Evolutionary conservation across 2,888 invertebrate species (phyloP), one percentile per base, ranked within the genome.

Genomic region (Nephrocerus scutellatus): DNA sequence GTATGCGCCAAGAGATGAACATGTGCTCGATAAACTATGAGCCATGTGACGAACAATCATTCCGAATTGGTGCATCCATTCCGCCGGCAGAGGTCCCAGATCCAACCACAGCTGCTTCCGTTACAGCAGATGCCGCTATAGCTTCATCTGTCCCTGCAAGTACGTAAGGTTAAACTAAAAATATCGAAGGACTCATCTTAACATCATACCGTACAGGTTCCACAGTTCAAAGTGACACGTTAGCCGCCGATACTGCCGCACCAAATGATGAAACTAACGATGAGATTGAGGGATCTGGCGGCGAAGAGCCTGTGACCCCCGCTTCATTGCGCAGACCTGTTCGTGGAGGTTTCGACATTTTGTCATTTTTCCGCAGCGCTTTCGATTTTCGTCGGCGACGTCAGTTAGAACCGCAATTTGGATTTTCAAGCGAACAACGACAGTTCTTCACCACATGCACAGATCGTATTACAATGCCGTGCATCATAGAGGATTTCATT

Each of bases 401-500:
- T 2, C 49, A 54, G 10, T 42, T 51, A 14, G 6, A 36, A 33
- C 1, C 46, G 45, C 1, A 14, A 24, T 16, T 14, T 2, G 29
- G 30, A 31, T 33, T 30, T 14, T 8, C 42, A 5, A 47, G n/a
- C n/a, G n/a, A 10, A 22, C 13, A 26, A 25, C 45, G 62, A 3
- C 66, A 68, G 31, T 60, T 62, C 43, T 61, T 52, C 21, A 59
- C 62, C 36, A 58, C 52, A 1, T 88, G 88, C 57, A 70, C 68
- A 10, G 86, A 88, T 59, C 74, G 82, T 32, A 76, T 88, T 31
- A 78, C 86, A 2, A 79, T 88, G 68, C 84, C 87, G 0, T 88
- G 88, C 53, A 86, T 88, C 57, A 80, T 82, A 38, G 88, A 88
- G 56, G 87, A 88, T 59, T 82, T 88, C 56, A 75, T 88, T 42